Conservation (phyloP, 1,140 invertebrate genomes). For the Heliconius hermathena region DNA sequence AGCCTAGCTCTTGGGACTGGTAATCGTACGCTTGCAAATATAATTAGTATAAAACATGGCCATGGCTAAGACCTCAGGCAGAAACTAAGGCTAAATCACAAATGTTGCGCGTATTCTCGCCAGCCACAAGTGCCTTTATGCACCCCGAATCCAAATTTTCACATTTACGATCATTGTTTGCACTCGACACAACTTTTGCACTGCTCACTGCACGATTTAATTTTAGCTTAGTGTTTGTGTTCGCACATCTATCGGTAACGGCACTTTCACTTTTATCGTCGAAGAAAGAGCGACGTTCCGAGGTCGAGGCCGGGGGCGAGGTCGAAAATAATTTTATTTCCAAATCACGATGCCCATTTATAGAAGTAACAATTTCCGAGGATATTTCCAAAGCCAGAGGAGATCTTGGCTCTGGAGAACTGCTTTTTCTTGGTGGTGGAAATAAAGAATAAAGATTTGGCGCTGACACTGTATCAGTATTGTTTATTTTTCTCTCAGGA, state of each 20-base stretch:
- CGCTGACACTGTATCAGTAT: constrained; percentile 67
- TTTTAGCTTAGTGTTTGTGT: constrained; percentile 61
- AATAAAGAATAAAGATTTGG: constrained; percentile 79
- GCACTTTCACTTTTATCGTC: constrained; percentile 77
- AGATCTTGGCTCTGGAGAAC: constrained; percentile 69
- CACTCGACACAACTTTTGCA: constrained; percentile 63
- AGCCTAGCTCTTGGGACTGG: constrained; percentile 63
- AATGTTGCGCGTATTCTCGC: constrained; percentile 67
- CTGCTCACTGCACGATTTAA: constrained; percentile 71
- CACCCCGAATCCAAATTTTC: constrained; percentile 65
- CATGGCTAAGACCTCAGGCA: constrained; percentile 67
- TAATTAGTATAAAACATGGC: constrained; percentile 54
- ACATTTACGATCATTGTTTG: constrained; percentile 63
- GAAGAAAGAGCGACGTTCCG: constrained; percentile 73
- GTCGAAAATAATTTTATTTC: constrained; percentile 89
- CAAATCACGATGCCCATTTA: constrained; percentile 88
- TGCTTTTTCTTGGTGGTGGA: constrained; percentile 80
- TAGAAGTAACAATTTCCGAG: constrained; percentile 89
- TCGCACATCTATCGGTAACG: constrained; percentile 66
- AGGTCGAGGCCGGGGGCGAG: constrained; percentile 75
- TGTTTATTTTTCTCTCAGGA: constrained; percentile 62
- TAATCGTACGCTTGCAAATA: constrained; percentile 61
- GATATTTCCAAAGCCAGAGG: constrained; percentile 85
- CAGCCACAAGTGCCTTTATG: constrained; percentile 52
- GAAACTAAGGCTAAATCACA: constrained; percentile 81